phyloP scores from a whole-genome alignment of 2,797 vertebrate species.

The Pelodytes ibericus region DNA sequence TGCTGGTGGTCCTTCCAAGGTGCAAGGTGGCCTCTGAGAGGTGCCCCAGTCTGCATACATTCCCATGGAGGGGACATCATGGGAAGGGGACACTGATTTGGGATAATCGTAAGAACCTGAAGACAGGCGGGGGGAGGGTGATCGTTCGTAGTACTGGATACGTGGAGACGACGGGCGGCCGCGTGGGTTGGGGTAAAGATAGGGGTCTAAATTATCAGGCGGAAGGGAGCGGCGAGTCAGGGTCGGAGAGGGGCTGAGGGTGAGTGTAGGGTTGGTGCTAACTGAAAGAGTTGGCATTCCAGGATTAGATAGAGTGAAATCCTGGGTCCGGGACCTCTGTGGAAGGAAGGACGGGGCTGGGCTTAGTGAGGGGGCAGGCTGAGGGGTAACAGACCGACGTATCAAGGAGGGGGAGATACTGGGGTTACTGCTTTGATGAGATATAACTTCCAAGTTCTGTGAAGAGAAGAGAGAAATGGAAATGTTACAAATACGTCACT shows the following conservation, averaged over 20 bases:
- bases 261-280: background rate
- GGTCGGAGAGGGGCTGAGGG: slow-evolving; percentile 30
- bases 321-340: background rate
- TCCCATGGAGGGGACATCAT: slow-evolving; percentile 1
- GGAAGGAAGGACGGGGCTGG: background rate
- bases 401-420: slow-evolving; percentile 6
- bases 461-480: background rate
- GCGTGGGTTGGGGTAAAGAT: background rate
- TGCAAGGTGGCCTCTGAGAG: background rate
- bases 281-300: background rate
- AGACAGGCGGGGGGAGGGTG: slow-evolving; percentile 13
- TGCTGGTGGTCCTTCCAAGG: slow-evolving; percentile 16
- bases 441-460: background rate
- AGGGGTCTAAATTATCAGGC: background rate
- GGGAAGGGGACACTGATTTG: background rate
- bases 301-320: background rate
- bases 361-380: background rate
- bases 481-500: no score
- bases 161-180: slow-evolving; percentile 34
- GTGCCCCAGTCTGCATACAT: slow-evolving; percentile 25
- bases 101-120: slow-evolving; percentile 31
- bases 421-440: background rate
- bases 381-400: background rate
- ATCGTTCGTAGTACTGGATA: slow-evolving; percentile 23
- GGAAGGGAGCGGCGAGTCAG: background rate